Base-by-base conservation (phyloP, 2,113 vertebrate species). In the Toxostoma redivivum region DNA sequence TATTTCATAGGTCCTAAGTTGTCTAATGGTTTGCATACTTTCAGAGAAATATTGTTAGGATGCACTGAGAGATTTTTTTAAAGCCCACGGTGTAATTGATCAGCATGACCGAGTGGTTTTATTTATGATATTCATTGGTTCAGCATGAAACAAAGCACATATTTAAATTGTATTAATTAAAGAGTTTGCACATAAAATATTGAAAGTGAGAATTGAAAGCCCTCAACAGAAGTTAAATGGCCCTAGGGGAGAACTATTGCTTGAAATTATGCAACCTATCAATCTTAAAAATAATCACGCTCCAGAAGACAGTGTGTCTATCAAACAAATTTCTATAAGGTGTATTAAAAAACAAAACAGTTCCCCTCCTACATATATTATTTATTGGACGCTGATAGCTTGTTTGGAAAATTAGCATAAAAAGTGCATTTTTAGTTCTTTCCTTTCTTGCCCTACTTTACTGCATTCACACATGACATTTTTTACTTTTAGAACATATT, bases 181-280 rank as follows among this genome's bases (percentile, higher is more conserved):
- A 73, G 69, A 60, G 18, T 70, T 38, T 83, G 15, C 33, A 71
- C 76, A 88, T 90, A 78, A 95, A 96, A 91, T 94, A 96, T 94
- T 96, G 92, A 91, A 82, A 65, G 17, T 76, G 27, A 85, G 74
- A 82, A 30, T 12, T 94, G 53, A 91, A 86, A 81, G 20, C 47
- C 56, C 65, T 92, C 44, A 81, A 77, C 15, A 54, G 64, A 92
- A 84, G 47, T 77, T 86, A 74, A 88, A 88, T 28, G 76, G 38
- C 51, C 72, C 64, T 78, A 56, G 31, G 44, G 51, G 80, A 93
- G 69, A 92, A 60, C 19, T 66, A 81, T 62, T 84, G 16, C 72
- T 96, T 4, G 1, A 56, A 92, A 84, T 54, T 74, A 83, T 40
- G 40, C 27, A 92, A 33, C 11, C 37, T 81, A 94, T 95, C 71